These are phyloP conservation scores for Enteromius unitaeniatus DNA, from an alignment of 2,797 vertebrate genomes.

Conservation along the genomic window DNA sequence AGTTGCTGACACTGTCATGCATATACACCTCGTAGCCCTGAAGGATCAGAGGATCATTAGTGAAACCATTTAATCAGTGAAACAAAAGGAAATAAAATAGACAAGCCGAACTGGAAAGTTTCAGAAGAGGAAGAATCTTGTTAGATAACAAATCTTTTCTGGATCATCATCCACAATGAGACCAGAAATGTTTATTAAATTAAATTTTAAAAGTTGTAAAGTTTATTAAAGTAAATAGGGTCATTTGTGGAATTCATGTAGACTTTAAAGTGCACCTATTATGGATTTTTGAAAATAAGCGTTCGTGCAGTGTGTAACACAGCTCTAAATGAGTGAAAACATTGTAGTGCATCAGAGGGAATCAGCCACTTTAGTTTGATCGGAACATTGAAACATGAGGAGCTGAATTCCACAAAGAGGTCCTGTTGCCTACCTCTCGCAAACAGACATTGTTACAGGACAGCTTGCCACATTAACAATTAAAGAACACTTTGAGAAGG, in stretches of 20 bases:
- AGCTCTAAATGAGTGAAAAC: too few relatives aligned
- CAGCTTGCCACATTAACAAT: too few relatives aligned
- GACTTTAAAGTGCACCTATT: background rate
- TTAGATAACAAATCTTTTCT: background rate
- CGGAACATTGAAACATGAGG: too few relatives aligned
- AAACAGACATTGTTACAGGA: too few relatives aligned
- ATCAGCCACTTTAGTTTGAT: too few relatives aligned
- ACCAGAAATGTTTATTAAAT: background rate
- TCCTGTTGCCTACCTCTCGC: too few relatives aligned
- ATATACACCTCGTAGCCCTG: conserved; percentile 95
- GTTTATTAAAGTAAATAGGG: background rate
- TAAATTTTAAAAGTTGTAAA: too few relatives aligned
- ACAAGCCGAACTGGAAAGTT: background rate
- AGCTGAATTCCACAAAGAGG: too few relatives aligned
- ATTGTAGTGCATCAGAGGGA: too few relatives aligned
- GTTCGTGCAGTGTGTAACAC: too few relatives aligned
- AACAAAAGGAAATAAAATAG: background rate
- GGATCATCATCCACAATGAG: background rate
- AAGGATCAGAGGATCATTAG: background rate
- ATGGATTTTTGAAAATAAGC: too few relatives aligned
- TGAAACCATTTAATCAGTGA: background rate
- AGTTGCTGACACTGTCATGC: conserved; percentile 88
- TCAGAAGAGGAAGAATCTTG: background rate
- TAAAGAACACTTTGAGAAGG: too few relatives aligned
- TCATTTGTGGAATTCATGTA: background rate